A percentile compares a stretch with the other conserved stretches of the same genome.
Evolutionary conservation across 2,888 invertebrate genomes (phyloP).

Genomic region (Ypsolopha scabrella): DNA sequence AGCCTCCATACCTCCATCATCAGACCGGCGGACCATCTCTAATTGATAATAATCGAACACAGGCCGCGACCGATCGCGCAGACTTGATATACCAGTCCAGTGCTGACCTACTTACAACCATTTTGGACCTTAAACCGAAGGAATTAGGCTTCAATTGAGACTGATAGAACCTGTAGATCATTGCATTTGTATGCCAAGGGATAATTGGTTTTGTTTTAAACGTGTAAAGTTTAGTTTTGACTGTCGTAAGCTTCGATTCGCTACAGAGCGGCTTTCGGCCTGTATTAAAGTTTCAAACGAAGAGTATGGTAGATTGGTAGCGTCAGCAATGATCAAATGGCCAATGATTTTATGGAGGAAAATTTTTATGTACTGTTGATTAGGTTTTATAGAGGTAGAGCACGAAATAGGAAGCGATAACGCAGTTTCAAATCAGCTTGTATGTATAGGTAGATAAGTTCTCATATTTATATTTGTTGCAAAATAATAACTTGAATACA

Average conservation of each 20-base stretch:
- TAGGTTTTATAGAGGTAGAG: too few relatives aligned
- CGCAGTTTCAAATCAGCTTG: too few relatives aligned
- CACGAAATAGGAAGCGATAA: too few relatives aligned
- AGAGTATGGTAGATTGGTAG: constrained; percentile 1
- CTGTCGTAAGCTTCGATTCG: background rate
- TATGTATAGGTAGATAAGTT: too few relatives aligned
- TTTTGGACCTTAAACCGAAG: background rate
- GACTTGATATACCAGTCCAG: background rate
- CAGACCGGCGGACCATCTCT: constrained; percentile 24
- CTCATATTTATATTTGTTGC: too few relatives aligned
- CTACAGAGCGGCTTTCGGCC: constrained; percentile 1
- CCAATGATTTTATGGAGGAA: constrained; percentile 9
- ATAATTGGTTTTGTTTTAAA: background rate
- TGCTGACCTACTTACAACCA: background rate
- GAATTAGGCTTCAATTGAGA: background rate
- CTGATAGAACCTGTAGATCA: background rate
- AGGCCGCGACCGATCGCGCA: constrained; percentile 27
- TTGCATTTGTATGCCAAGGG: background rate
- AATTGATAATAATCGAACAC: constrained; percentile 45
- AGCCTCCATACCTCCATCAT: background rate
- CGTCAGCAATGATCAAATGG: background rate
- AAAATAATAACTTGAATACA: too few relatives aligned
- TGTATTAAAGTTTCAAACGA: background rate
- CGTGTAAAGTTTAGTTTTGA: background rate
- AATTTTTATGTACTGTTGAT: constrained; percentile 8